Base-by-base conservation (phyloP, 2,797 vertebrate genomes). In the Columba guinea region DNA sequence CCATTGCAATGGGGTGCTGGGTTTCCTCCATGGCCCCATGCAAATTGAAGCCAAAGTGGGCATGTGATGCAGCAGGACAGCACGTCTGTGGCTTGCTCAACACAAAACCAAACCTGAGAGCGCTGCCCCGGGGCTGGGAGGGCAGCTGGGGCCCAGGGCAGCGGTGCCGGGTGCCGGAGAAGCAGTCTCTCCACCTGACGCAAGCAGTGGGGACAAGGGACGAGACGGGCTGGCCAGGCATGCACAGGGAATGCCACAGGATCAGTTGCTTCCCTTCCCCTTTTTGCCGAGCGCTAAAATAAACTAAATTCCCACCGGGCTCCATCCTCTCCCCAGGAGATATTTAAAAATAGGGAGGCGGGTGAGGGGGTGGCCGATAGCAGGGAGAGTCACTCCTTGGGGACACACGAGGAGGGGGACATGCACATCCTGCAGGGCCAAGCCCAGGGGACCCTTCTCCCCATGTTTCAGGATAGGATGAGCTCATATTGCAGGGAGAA, bases 51-150 rank as follows among this genome's bases (percentile, higher is more conserved):
- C 49, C 77, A 34, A 87, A n/a, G 51, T 0, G 4, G 35, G 55
- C 24, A 64, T 0, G 0, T 63, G 62, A 53, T 59, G 48, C 0
- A 5, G 41, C 77, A n/a, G 24, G 27, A 20, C 7, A 0, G 44
- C 5, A 37, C 41, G 21, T 46, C 46, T 0, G 0, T 21, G 32
- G 8, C 63, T 62, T 44, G 5, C 21, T 67, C 76, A 83, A 49
- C 30, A 53, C 28, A 46, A 69, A 71, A 32, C 44, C 49, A 37
- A 46, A 65, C 16, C 89, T 3, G 15, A 41, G 27, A 28, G 44
- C 34, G 19, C 7, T 24, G 3, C 17, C 9, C 12, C 0, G 0
- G n/a, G 28, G 21, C 64, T 77, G 28, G 35, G 10, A 71, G 32
- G 32, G 34, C 2, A 2, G 4, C 3, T 7, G 17, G 53, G 55